Base-by-base conservation (phyloP, 2,113 vertebrate species). In the Erythrolamprus reginae region DNA sequence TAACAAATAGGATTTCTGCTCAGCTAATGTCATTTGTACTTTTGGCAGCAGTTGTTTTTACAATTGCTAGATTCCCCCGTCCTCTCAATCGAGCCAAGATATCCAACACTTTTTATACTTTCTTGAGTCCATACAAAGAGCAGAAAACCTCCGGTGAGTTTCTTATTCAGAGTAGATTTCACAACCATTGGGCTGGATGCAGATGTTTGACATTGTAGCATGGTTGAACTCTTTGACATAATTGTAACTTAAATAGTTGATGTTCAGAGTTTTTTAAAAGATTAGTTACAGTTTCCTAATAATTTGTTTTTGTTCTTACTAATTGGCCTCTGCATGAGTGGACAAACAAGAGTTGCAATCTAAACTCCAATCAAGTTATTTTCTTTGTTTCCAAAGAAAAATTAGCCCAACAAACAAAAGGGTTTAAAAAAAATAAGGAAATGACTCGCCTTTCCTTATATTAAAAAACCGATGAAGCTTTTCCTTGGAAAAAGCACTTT, bases 231-330 rank as follows among this genome's bases (percentile, higher is more conserved):
- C 28, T 17, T 90, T 26, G 5, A 33, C 47, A 47, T 52, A 23
- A 77, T 23, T 65, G 6, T 51, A 52, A 90, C 33, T 28, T 90
- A 33, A 45, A 15, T 21, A 55, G 28, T 42, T 12, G 53, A 3
- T 26, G 89, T 82, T 82, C 47, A 17, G 56, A 86, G 45, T 12
- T 28, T 53, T 77, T 52, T 58, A 24, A 58, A 28, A 13, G 21
- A 88, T 15, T 3, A 51, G 8, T 15, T n/a, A 87, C 53, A 55
- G 7, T 0, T 0, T 88, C 28, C 53, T 23, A 92, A 70, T 83
- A n/a, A 51, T 91, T 88, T 86, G 61, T 58, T 77, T 89, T n/a
- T 45, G n/a, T 45, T 86, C 50, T 38, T 55, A 1, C 48, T 52
- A 38, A 28, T 58, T 92, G 87, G 47, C 38, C 45, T 90, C 55